Percentiles rank a stretch among this genome's conserved stretches.
phyloP scores from a whole-genome alignment of 2,797 vertebrate genomes.

The Sciurus vulgaris region DNA sequence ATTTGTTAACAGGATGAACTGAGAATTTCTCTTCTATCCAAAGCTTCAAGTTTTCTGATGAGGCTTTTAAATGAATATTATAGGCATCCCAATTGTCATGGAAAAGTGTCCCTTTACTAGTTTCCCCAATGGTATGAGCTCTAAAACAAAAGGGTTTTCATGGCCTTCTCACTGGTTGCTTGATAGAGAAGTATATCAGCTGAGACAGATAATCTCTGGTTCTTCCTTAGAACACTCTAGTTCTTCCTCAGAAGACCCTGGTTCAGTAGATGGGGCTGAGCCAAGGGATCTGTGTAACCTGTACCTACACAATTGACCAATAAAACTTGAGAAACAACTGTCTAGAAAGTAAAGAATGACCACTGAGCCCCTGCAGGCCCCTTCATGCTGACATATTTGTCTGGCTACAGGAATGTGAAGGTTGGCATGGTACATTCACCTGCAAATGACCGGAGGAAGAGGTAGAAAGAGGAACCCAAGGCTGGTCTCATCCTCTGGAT shows the following conservation, averaged over 20 bases:
- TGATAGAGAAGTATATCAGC: not conserved
- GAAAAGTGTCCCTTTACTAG: not conserved
- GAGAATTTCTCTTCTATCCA: not conserved
- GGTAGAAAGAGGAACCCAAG: not conserved
- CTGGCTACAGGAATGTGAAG: not conserved
- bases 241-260: not conserved
- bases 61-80: not conserved
- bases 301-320: not conserved
- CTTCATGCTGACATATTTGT: not conserved
- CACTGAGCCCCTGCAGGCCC: not conserved
- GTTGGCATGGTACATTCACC: not conserved
- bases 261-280: not conserved
- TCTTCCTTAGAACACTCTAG: not conserved
- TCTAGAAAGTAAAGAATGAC: not conserved
- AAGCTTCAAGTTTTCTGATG: not conserved
- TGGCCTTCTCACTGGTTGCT: not conserved
- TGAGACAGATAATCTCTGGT: not conserved
- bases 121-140: accelerated
- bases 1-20: not conserved
- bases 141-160: not conserved
- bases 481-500: not conserved
- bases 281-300: not conserved
- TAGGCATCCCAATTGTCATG: not conserved
- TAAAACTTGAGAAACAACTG: not conserved
- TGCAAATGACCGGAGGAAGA: not conserved